These are phyloP conservation scores for Platycheirus albimanus DNA, from an alignment of 2,888 invertebrate species.

Conservation along the genomic window DNA sequence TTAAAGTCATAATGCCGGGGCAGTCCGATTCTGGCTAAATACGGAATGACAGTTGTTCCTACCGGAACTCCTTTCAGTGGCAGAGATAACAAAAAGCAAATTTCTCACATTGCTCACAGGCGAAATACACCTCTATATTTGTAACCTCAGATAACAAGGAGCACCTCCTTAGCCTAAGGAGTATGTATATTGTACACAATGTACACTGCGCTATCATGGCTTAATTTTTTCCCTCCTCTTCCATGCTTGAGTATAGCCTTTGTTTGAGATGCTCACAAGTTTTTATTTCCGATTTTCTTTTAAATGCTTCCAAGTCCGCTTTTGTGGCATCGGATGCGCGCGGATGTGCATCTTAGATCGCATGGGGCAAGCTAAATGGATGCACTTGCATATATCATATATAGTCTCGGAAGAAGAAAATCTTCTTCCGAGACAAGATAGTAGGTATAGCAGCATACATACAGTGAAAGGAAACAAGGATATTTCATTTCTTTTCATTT, in stretches of 20 bases:
- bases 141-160: conserved; percentile 49
- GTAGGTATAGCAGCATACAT: too few relatives aligned
- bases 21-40: too few relatives aligned
- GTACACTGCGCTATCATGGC: conserved; percentile 23
- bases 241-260: conserved; percentile 1
- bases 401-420: conserved; percentile 57
- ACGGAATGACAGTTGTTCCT: too few relatives aligned
- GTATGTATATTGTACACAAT: conserved; percentile 22
- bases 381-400: conserved; percentile 63
- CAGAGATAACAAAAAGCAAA: too few relatives aligned
- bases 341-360: conserved; percentile 42
- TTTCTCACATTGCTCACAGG: not conserved
- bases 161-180: conserved; percentile 39
- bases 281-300: conserved; percentile 68
- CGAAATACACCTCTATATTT: conserved; percentile 7
- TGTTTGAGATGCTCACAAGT: conserved; percentile 51
- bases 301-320: conserved; percentile 49
- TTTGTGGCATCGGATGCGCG: conserved; percentile 50
- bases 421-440: conserved; percentile 45
- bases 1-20: too few relatives aligned
- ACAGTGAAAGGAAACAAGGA: conserved; percentile 35
- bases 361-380: conserved; percentile 53
- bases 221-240: conserved; percentile 10
- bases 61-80: too few relatives aligned
- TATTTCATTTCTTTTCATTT: conserved; percentile 71